A percentile compares a stretch with the other conserved stretches of the same genome.
These are phyloP conservation scores for Tadarida brasiliensis DNA, from an alignment of 2,797 vertebrate species.

Conservation along the genomic window DNA sequence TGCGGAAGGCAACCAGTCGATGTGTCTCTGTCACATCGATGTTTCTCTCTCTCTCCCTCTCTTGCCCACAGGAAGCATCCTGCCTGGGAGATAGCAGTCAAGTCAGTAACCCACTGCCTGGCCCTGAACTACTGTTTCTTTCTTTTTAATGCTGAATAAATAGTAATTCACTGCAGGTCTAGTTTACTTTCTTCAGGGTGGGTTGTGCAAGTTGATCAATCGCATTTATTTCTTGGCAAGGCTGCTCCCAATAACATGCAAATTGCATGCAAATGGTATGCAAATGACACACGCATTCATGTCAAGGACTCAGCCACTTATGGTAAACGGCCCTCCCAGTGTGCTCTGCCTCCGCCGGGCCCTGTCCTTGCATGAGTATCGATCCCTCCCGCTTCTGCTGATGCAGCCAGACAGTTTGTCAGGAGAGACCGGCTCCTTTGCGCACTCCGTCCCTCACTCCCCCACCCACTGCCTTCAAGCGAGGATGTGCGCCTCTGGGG, in stretches of 20 bases:
- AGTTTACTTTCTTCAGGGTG: slow-evolving; percentile 69
- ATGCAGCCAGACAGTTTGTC: slow-evolving; percentile 73
- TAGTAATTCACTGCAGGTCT: slow-evolving; percentile 45
- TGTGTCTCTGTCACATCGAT: too few species aligned
- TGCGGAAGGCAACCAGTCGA: too few species aligned
- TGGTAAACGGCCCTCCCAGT: slow-evolving; percentile 73
- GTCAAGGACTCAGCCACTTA: slow-evolving; percentile 80
- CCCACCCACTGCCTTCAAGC: not conserved
- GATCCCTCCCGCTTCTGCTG: slow-evolving; percentile 74
- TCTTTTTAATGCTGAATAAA: slow-evolving; percentile 43
- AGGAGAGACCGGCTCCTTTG: slow-evolving; percentile 17
- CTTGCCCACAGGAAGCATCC: not conserved
- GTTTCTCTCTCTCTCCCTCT: too few species aligned
- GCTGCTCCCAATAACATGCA: slow-evolving; percentile 78
- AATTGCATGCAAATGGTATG: slow-evolving; percentile 84
- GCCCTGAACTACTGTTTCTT: not conserved
- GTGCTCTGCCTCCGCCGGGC: slow-evolving; percentile 42
- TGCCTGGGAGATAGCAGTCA: not conserved
- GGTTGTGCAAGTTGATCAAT: slow-evolving; percentile 76
- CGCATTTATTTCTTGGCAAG: slow-evolving; percentile 79
- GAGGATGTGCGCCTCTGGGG: not conserved
- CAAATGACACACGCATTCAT: slow-evolving; percentile 79
- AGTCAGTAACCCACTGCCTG: not conserved
- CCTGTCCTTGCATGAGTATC: slow-evolving; percentile 27
- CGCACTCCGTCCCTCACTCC: slow-evolving; percentile 52